Conservation (phyloP, 2,797 vertebrate species). For the Halcyon badia region DNA sequence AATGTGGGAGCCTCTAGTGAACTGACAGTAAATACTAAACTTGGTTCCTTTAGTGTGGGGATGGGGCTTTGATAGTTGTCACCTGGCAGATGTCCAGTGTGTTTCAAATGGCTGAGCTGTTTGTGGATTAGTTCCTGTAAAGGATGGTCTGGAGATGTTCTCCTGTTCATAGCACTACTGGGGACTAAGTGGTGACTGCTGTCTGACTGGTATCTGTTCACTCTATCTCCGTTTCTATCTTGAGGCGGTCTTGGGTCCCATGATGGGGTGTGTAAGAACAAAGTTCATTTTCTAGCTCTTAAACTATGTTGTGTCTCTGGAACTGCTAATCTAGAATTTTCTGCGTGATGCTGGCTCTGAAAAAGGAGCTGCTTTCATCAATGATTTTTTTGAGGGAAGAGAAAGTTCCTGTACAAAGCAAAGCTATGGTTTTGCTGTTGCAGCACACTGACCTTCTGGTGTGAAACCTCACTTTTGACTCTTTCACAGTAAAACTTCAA, state of each 20-base stretch:
- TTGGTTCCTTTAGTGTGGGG: neutral
- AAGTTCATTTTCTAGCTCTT: neutral
- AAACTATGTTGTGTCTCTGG: neutral
- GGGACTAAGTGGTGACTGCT: neutral
- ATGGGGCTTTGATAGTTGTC: neutral
- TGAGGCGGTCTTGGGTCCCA: neutral
- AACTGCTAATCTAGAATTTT: neutral
- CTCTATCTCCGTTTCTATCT: neutral
- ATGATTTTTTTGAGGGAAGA: neutral
- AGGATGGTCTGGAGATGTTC: neutral
- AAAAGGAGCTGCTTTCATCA: neutral
- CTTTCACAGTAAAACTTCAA: neutral
- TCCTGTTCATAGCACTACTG: neutral
- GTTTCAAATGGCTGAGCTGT: neutral
- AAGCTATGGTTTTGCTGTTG: neutral
- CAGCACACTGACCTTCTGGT: neutral
- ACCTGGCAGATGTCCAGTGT: neutral
- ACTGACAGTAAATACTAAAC: neutral
- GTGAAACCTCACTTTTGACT: neutral
- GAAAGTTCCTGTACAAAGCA: neutral
- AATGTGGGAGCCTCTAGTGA: neutral
- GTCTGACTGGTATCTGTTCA: neutral
- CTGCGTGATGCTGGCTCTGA: neutral
- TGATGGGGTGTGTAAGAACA: neutral
- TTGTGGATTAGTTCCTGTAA: neutral